These are phyloP conservation scores for Mustela nigripes DNA, from an alignment of 2,113 vertebrate species.

Conservation along the genomic window DNA sequence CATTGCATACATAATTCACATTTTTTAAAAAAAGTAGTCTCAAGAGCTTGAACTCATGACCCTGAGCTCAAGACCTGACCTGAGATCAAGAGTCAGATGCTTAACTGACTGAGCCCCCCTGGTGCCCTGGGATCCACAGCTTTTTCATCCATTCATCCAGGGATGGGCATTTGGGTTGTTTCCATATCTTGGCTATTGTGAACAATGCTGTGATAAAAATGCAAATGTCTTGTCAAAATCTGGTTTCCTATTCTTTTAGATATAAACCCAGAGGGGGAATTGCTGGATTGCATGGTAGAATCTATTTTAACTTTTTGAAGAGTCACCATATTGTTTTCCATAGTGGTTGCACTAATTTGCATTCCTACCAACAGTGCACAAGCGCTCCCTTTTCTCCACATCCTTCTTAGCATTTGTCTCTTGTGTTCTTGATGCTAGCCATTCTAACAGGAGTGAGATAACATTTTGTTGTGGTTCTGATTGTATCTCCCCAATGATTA, in stretches of 20 bases:
- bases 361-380: not conserved
- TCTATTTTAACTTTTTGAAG: not conserved
- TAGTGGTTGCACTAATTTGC: not conserved
- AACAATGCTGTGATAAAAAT: not conserved
- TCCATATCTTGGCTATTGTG: not conserved
- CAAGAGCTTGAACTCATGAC: too few relatives aligned
- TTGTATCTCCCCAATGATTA: not conserved
- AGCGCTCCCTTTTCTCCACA: not conserved
- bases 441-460: not conserved
- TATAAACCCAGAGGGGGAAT: not conserved
- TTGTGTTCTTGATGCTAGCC: not conserved
- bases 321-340: not conserved
- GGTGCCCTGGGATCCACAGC: not conserved
- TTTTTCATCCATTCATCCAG: not conserved
- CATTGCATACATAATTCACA: not conserved
- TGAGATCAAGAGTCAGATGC: too few relatives aligned
- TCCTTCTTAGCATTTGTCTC: not conserved
- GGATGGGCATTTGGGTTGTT: not conserved
- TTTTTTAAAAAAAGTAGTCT: too few relatives aligned
- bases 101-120: too few relatives aligned
- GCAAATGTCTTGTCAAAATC: not conserved
- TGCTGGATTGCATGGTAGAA: not conserved
- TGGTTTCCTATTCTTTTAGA: not conserved
- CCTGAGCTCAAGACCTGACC: too few relatives aligned
- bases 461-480: not conserved